phyloP scores from a whole-genome alignment of 1,140 invertebrate genomes.

The Phocides pigmalion region DNA sequence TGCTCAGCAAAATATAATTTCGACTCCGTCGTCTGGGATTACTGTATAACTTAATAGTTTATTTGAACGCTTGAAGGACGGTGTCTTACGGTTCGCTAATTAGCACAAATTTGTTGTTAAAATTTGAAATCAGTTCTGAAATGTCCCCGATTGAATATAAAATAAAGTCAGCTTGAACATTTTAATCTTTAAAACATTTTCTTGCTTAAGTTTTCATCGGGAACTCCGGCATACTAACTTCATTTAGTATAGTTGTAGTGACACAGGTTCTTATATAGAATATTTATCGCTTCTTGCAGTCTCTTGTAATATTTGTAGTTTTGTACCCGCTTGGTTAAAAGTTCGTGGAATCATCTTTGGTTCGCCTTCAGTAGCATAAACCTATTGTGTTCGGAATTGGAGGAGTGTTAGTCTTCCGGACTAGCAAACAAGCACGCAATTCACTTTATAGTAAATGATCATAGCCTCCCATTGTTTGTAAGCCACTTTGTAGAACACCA shows the following conservation, averaged over 20 bases:
- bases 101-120: slow-evolving; percentile 44
- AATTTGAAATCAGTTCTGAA: slow-evolving; percentile 14
- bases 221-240: not conserved
- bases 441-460: too few species aligned
- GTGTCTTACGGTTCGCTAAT: slow-evolving; percentile 44
- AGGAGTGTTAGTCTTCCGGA: too few species aligned
- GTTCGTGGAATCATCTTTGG: too few species aligned
- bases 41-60: slow-evolving; percentile 46
- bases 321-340: too few species aligned
- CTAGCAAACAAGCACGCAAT: too few species aligned
- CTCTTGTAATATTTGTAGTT: too few species aligned
- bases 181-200: slow-evolving; percentile 16
- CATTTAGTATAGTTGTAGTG: not conserved
- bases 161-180: slow-evolving; percentile 7
- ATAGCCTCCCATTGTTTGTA: too few species aligned
- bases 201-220: not conserved
- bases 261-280: too few species aligned
- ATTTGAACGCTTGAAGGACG: slow-evolving; percentile 35
- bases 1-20: slow-evolving; percentile 33
- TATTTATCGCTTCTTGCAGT: slow-evolving; percentile 11
- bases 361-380: too few species aligned
- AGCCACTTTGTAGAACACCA: too few species aligned
- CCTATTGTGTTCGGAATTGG: too few species aligned
- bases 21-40: slow-evolving; percentile 30
- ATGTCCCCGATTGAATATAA: slow-evolving; percentile 11